Percentiles rank a stretch among this genome's conserved stretches.
Evolutionary conservation across 2,797 vertebrate species (phyloP).

Genomic region (Xerus rutilus): DNA sequence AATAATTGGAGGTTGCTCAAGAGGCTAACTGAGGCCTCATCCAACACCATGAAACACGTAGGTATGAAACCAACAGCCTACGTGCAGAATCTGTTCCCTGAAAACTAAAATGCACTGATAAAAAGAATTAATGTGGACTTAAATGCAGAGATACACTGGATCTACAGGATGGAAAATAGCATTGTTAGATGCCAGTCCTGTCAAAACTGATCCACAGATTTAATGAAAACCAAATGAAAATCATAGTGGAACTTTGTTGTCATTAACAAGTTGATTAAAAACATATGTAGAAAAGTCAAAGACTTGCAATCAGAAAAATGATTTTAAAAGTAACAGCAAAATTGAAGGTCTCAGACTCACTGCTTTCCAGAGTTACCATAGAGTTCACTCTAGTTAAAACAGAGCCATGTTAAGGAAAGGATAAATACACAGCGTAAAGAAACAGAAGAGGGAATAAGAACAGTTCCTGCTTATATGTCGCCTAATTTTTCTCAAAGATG

Average conservation of each 20-base stretch:
- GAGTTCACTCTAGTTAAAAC: too few relatives aligned
- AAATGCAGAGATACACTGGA: neutral
- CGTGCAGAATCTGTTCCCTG: neutral
- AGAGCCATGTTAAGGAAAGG: neutral
- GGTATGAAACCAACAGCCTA: neutral
- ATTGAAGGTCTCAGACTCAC: neutral
- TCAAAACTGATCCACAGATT: neutral
- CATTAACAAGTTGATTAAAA: neutral
- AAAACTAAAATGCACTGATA: neutral
- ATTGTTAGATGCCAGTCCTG: neutral
- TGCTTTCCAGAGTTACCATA: too few relatives aligned
- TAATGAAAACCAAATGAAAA: slow-evolving; percentile 12
- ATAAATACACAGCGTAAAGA: neutral
- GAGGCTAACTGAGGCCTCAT: neutral
- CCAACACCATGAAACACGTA: neutral
- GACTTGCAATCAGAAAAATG: neutral
- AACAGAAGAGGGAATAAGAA: neutral
- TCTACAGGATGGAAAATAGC: neutral
- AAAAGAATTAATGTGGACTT: neutral
- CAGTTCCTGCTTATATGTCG: neutral
- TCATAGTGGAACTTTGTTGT: neutral
- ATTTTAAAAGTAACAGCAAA: neutral
- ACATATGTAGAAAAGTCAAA: neutral
- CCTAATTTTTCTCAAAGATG: neutral
- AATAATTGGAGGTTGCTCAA: neutral